Conservation (phyloP, 2,797 vertebrate genomes). For the Sebastes itinus region DNA sequence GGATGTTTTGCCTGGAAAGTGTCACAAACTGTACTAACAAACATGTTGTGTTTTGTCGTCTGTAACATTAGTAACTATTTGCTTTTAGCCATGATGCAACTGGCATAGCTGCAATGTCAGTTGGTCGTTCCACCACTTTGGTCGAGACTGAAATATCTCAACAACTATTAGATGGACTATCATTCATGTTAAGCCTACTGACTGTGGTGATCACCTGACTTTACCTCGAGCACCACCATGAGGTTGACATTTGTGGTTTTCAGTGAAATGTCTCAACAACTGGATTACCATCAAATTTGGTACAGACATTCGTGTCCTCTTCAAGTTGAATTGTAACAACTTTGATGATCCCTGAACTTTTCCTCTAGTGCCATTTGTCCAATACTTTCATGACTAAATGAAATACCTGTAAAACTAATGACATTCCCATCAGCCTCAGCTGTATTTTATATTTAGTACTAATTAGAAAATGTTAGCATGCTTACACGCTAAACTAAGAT, state of each 20-base stretch:
- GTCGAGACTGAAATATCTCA: neutral
- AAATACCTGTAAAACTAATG: neutral
- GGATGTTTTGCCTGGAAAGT: neutral
- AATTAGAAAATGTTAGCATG: neutral
- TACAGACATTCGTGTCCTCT: neutral
- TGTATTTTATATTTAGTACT: neutral
- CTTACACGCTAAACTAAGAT: neutral
- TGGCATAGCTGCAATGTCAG: neutral
- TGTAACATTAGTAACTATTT: neutral
- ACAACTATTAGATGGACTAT: neutral
- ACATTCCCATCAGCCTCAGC: neutral
- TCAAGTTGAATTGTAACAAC: neutral
- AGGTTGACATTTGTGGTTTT: too few species aligned
- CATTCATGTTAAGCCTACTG: neutral
- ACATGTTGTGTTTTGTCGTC: neutral
- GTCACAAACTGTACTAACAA: neutral
- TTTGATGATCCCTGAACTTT: neutral
- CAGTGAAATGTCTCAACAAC: neutral
- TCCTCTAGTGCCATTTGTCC: neutral
- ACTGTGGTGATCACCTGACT: neutral
- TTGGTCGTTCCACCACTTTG: neutral
- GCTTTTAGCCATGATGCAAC: neutral
- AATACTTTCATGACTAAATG: neutral
- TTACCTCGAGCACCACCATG: too few species aligned
- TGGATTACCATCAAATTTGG: neutral